Evolutionary conservation across 2,888 invertebrate genomes (phyloP), one percentile per base, ranked within the genome.

Genomic region (Pherbina coryleti): DNA sequence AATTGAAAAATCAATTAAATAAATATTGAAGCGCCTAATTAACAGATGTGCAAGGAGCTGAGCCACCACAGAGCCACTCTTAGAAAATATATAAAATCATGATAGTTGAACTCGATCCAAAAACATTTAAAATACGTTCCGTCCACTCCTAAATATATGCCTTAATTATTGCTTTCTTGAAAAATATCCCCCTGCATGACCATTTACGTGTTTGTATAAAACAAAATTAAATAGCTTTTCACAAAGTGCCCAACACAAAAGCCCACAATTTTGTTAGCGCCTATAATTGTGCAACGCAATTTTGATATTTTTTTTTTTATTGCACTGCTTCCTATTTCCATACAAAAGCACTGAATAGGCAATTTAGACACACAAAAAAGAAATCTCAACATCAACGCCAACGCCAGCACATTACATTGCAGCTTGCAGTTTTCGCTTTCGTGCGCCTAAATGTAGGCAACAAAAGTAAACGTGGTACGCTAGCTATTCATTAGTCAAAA

Each of bases 401-500:
- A 9, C 22, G 37, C 34, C 31, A 11, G n/a, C 17, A 34, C n/a
- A 34, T 37, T 37, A 67, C 19, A 37, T 19, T 44, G 17, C 17
- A 67, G 49, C 67, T 3, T 44, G 34, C 44, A 34, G 19, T n/a
- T 66, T 37, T 67, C 22, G 25, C 28, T 22, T 60, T 55, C 22
- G 55, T 67, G 34, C 11, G 73, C 64, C 28, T 4, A 64, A 64
- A 74, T 22, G 57, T 57, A 57, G 67, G 75, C 44, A 14, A n/a
- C 51, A 51, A n/a, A 31, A 25, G 28, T 70, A n/a, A 51, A 70
- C 19, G 49, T 49, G 28, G 17, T 51, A 55, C 25, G 25, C 34
- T 72, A 31, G 57, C 57, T 60, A 72, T 72, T 72, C 57, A 72
- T 72, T 72, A 72, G 72, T 37, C 5, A 19, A 60, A 72, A 57